Base-by-base conservation (phyloP, 1,140 invertebrate genomes). In the Stenopsyche tienmushanensis region DNA sequence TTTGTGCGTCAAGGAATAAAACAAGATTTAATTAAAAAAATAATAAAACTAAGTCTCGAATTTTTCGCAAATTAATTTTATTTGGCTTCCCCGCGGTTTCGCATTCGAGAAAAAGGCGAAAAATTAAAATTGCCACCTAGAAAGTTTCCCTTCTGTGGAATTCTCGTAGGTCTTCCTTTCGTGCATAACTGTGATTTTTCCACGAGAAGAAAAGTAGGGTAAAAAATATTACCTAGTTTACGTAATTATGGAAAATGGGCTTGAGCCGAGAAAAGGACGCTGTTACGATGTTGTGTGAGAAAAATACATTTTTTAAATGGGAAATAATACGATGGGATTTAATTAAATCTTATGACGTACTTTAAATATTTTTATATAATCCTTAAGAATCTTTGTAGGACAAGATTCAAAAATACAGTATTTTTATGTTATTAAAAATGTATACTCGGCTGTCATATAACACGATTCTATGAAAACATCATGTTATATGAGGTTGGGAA, bases 91-190 rank as follows among this genome's bases (percentile, higher is more conserved):
- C 44, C 44, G 44, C 44, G 44, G 44, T 47, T 47, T 47, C 10
- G 17, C 44, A 15, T 13, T 5, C 44, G 17, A 13, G 44, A 47
- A 47, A 47, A 47, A 47, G 17, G 18, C 10, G 10, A 9, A 20
- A 47, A 47, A 47, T 47, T 47, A 47, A 47, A 47, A 47, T 47
- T 47, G 44, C 44, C 44, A 47, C 44, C 44, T 47, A 47, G 44
- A 47, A 47, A 47, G 44, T 47, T 47, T 47, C 44, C 7, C 44
- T 47, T 47, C 10, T 20, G 44, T 7, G 44, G 17, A 20, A 8
- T 47, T 47, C 44, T 47, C 17, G 17, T 47, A 47, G 44, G 44
- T 47, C 44, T 47, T 47, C 44, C 44, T 47, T 47, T 15, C 44
- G 7, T 18, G 18, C 7, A 5, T 7, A 15, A 8, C 17, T 20